Conservation (phyloP, 2,113 vertebrate genomes). For the Archilochus colubris region DNA sequence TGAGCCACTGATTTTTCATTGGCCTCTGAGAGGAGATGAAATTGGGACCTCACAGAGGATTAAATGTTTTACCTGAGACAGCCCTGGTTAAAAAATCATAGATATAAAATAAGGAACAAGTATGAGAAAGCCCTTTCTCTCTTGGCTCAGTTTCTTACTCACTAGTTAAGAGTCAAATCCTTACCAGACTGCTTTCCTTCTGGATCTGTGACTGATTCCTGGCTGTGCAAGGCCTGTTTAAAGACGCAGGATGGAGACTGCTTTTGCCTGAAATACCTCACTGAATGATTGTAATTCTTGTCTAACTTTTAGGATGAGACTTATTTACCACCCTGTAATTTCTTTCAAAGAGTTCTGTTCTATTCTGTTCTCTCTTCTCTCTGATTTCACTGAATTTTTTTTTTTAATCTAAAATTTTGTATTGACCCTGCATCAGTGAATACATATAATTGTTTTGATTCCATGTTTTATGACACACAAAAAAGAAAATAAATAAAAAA, state of each 20-base stretch:
- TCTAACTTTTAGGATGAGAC: background rate
- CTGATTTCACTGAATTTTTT: background rate
- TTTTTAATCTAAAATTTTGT: background rate
- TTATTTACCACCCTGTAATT: background rate
- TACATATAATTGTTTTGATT: background rate
- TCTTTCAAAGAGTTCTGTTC: background rate
- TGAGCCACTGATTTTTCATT: background rate
- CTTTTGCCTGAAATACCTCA: background rate
- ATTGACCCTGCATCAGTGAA: background rate
- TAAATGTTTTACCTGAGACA: background rate
- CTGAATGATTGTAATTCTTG: background rate
- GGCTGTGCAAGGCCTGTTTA: background rate
- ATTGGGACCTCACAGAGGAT: background rate
- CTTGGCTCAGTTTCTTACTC: background rate
- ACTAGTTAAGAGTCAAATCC: background rate
- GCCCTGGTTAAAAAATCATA: background rate
- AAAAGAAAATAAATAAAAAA: background rate
- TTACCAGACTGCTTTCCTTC: background rate
- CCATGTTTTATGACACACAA: background rate
- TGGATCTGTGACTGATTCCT: background rate
- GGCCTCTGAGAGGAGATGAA: background rate
- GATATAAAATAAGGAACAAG: background rate
- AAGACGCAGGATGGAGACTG: background rate
- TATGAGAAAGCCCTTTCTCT: background rate
- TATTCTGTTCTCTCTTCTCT: background rate